Conservation (phyloP, 2,113 vertebrate genomes). For the Grus americana region DNA sequence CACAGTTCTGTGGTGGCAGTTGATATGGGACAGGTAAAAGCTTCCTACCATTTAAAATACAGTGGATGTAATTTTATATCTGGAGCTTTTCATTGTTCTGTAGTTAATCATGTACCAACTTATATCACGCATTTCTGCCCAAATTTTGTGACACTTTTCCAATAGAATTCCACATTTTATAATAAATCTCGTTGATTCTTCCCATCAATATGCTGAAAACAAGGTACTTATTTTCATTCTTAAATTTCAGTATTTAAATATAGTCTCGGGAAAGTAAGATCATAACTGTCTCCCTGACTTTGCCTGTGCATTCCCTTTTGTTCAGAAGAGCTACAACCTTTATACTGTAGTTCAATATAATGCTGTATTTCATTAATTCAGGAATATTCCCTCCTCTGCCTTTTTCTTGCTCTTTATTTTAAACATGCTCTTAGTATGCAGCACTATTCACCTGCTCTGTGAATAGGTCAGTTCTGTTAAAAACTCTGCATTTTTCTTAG, state of each 20-base stretch:
- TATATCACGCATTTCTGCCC: background rate
- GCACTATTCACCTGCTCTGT: background rate
- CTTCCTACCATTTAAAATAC: background rate
- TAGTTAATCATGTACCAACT: background rate
- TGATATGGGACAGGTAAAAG: background rate
- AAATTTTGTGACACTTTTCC: background rate
- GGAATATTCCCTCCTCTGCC: background rate
- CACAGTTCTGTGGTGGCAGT: background rate
- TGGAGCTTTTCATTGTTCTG: background rate
- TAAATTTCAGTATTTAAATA: background rate
- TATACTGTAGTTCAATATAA: background rate
- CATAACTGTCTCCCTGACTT: background rate
- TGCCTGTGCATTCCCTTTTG: background rate
- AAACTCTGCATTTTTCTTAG: background rate
- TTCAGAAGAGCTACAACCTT: background rate
- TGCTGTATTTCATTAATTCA: background rate
- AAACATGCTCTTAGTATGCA: background rate
- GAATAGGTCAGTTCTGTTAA: background rate
- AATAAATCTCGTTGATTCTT: background rate
- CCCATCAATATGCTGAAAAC: background rate
- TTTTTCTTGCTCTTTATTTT: background rate
- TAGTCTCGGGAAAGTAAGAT: background rate
- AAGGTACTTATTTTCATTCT: background rate
- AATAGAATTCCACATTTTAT: background rate
- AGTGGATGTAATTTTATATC: background rate